phyloP scores from a whole-genome alignment of 2,888 invertebrate species.

The Tenodera sinensis region DNA sequence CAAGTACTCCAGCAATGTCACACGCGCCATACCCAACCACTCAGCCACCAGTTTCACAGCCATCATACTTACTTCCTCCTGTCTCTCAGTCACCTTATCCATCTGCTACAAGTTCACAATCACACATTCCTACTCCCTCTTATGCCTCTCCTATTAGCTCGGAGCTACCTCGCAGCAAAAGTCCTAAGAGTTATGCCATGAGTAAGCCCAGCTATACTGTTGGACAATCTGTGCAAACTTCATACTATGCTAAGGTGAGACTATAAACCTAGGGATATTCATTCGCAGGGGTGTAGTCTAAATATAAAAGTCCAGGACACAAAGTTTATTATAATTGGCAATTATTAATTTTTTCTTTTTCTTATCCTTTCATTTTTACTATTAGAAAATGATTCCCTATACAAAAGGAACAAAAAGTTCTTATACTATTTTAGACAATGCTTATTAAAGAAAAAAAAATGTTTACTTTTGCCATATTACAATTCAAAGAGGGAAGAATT shows the following conservation, averaged over 20 bases:
- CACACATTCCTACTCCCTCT: conserved; percentile 9
- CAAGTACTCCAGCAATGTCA: conserved; percentile 21
- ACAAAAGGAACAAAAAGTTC: too few species aligned
- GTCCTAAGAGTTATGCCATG: not conserved
- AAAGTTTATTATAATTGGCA: too few species aligned
- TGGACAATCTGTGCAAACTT: not conserved
- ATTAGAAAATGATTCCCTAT: too few species aligned
- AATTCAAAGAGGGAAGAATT: too few species aligned
- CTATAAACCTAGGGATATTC: too few species aligned
- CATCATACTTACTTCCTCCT: conserved; percentile 15
- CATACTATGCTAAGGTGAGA: conserved; percentile 12
- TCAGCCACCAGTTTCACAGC: conserved; percentile 11
- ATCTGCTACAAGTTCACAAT: conserved; percentile 24
- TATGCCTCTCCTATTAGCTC: not conserved
- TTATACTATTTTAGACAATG: too few species aligned
- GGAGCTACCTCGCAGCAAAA: not conserved
- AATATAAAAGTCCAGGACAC: too few species aligned
- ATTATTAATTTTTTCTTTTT: too few species aligned
- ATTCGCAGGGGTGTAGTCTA: too few species aligned
- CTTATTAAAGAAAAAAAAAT: too few species aligned
- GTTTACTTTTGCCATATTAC: too few species aligned
- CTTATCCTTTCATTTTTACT: too few species aligned
- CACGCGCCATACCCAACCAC: conserved; percentile 14
- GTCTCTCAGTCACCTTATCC: conserved; percentile 21
- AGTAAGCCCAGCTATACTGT: not conserved